These are phyloP conservation scores for Lepus timidus DNA, from an alignment of 2,113 vertebrate species.

Conservation along the genomic window DNA sequence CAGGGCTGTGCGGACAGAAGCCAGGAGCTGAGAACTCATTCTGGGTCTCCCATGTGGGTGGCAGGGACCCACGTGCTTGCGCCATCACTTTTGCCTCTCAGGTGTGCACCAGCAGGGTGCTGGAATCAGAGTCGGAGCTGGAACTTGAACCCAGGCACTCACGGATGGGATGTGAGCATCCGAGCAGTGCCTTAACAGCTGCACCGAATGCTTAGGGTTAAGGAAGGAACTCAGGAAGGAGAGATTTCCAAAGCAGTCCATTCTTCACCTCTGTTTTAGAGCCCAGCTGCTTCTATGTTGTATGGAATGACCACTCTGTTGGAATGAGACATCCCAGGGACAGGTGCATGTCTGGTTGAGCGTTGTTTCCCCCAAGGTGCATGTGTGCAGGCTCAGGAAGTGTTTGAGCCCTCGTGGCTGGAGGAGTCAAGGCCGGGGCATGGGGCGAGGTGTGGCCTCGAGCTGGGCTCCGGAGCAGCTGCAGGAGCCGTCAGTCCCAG, in stretches of 20 bases:
- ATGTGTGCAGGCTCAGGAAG: background rate
- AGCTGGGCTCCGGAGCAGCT: background rate
- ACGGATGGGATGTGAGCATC: too few species aligned
- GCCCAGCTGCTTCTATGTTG: background rate
- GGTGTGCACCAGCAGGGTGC: too few species aligned
- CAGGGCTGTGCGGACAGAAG: too few species aligned
- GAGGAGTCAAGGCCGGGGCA: background rate
- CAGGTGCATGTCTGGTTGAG: background rate
- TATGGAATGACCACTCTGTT: background rate
- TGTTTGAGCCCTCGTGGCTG: background rate
- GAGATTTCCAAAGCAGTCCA: background rate
- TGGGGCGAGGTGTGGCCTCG: background rate
- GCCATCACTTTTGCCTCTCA: too few species aligned
- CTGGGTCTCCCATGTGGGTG: too few species aligned
- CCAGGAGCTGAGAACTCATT: too few species aligned
- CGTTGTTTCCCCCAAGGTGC: background rate
- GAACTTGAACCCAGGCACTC: too few species aligned
- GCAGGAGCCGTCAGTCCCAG: background rate
- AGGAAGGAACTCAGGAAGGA: background rate
- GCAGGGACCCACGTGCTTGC: too few species aligned
- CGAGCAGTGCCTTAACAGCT: too few species aligned
- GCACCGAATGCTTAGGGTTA: too few species aligned
- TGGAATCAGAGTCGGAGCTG: too few species aligned
- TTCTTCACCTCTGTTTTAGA: background rate
- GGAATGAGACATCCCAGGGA: background rate